These are phyloP conservation scores for Ceyx margarethae DNA, from an alignment of 2,113 vertebrate species.

Conservation along the genomic window DNA sequence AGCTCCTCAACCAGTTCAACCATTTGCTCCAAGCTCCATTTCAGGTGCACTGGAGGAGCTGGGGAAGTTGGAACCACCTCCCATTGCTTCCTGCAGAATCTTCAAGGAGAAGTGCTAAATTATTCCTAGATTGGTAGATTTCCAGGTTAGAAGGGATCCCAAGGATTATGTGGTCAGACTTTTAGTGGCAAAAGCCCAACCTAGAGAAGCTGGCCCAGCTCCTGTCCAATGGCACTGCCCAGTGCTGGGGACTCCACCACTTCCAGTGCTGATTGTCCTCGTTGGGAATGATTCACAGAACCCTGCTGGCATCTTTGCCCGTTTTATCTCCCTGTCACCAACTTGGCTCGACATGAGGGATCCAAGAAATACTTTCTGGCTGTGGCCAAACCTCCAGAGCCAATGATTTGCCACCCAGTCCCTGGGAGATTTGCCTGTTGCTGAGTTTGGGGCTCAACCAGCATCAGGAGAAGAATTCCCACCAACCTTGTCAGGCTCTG, in stretches of 20 bases:
- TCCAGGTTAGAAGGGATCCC: neutral
- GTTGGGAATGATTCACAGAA: neutral
- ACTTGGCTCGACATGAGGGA: neutral
- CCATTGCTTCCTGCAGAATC: neutral
- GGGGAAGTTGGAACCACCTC: neutral
- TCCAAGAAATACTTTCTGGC: neutral
- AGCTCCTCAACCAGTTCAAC: neutral
- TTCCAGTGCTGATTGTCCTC: neutral
- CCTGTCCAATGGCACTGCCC: no score
- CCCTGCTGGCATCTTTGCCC: neutral
- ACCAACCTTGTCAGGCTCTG: neutral
- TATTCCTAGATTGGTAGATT: neutral
- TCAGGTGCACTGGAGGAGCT: neutral
- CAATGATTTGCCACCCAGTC: neutral
- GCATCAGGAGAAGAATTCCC: neutral
- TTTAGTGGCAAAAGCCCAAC: neutral
- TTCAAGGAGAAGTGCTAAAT: neutral
- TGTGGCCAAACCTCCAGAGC: neutral
- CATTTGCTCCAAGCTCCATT: neutral
- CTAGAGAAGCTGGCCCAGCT: no score
- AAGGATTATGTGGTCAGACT: neutral
- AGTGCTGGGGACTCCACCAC: no score
- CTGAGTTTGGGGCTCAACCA: neutral
- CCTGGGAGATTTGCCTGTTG: neutral
- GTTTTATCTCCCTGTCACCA: neutral